A percentile compares a stretch with the other conserved stretches of the same genome.
phyloP scores from a whole-genome alignment of 2,797 vertebrate species.

The Selene dorsalis region DNA sequence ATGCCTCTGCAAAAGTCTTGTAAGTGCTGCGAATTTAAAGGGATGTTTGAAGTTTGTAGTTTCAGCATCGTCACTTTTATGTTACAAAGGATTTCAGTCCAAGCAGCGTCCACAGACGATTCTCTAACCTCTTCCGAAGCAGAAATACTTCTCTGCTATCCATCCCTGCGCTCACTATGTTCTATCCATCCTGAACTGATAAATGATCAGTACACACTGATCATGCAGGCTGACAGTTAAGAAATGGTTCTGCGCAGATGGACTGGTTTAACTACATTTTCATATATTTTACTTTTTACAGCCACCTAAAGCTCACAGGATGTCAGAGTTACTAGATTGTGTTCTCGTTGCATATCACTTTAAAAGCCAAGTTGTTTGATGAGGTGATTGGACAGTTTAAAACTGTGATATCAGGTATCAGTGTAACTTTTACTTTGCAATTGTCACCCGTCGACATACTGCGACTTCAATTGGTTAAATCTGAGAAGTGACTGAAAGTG shows the following conservation, averaged over 20 bases:
- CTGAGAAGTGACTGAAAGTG: not conserved
- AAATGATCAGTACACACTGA: not conserved
- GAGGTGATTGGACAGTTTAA: not conserved
- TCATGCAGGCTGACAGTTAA: not conserved
- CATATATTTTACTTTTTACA: not conserved
- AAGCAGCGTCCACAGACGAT: not conserved
- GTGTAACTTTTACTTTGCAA: not conserved
- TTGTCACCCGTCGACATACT: not conserved
- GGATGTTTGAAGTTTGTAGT: not conserved
- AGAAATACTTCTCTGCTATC: not conserved
- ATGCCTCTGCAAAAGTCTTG: not conserved
- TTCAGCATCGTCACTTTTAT: not conserved
- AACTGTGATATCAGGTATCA: not conserved
- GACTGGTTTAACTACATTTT: not conserved
- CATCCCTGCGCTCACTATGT: not conserved
- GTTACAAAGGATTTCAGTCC: too few species aligned
- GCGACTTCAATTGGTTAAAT: not conserved
- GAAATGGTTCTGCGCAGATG: not conserved
- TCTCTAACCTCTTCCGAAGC: too few species aligned
- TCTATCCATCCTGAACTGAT: not conserved
- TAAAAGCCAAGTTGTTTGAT: not conserved
- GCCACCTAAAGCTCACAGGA: not conserved
- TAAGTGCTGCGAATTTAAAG: not conserved
- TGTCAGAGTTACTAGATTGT: not conserved
- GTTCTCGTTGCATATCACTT: not conserved